phyloP scores from a whole-genome alignment of 2,797 vertebrate genomes.

The Bradypodion ventrale region DNA sequence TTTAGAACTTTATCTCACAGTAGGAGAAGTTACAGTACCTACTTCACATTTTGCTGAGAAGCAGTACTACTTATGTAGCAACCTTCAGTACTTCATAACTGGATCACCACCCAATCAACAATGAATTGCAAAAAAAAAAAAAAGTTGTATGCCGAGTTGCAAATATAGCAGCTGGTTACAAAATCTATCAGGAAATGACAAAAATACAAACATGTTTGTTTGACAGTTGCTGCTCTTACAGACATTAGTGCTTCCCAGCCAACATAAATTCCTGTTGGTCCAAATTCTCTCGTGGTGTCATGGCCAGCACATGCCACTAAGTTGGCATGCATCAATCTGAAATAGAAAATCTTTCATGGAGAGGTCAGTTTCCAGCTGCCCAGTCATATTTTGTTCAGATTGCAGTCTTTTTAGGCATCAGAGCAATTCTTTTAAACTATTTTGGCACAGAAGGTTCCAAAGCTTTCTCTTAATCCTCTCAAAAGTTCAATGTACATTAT shows the following conservation, averaged over 20 bases:
- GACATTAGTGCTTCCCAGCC: background rate
- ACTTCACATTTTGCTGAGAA: background rate
- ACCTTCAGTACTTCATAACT: background rate
- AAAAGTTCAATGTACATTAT: conserved; percentile 8
- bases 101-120: no score
- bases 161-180: background rate
- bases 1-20: background rate
- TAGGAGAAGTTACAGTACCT: background rate
- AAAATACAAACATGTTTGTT: background rate
- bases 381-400: background rate
- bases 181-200: background rate
- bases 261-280: background rate
- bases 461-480: background rate
- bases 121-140: background rate
- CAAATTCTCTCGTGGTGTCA: background rate
- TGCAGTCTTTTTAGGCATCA: background rate
- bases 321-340: background rate
- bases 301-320: background rate
- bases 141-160: background rate
- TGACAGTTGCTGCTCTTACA: background rate
- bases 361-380: background rate
- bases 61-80: background rate
- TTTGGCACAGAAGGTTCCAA: background rate
- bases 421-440: background rate
- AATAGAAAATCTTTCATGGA: background rate